Percentiles rank a stretch among this genome's conserved stretches.
Conservation (phyloP, 1,140 invertebrate genomes). For the Grapholita molesta region DNA sequence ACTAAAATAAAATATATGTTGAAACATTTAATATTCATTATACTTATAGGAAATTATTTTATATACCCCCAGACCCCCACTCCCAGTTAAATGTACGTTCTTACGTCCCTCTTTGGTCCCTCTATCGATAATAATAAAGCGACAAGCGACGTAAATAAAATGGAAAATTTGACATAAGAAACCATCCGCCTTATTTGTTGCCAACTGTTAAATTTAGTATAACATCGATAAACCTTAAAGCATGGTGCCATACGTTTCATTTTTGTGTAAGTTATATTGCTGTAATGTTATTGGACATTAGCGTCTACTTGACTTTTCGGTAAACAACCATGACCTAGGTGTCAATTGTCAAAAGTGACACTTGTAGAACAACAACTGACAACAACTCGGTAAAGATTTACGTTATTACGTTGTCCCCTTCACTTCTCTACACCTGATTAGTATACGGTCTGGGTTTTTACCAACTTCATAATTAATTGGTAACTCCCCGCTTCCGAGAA, state of each 20-base stretch:
- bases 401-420: constrained; percentile 9
- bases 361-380: not conserved
- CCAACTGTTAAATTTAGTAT: not conserved
- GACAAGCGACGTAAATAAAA: too few relatives aligned
- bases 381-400: not conserved
- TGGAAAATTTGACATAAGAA: too few relatives aligned
- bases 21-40: too few relatives aligned
- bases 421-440: not conserved
- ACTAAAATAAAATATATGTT: too few relatives aligned
- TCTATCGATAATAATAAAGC: too few relatives aligned
- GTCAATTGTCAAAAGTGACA: constrained; percentile 10
- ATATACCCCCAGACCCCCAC: too few relatives aligned
- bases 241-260: not conserved
- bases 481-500: constrained; percentile 7
- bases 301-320: not conserved
- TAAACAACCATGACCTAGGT: not conserved
- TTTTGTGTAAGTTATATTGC: not conserved
- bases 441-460: not conserved
- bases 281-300: not conserved
- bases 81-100: too few relatives aligned
- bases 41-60: too few relatives aligned
- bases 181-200: too few relatives aligned
- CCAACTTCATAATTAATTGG: not conserved
- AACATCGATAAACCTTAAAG: not conserved
- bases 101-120: too few relatives aligned